Evolutionary conservation across 2,888 invertebrate species (phyloP).

Genomic region (Hesperia comma): DNA sequence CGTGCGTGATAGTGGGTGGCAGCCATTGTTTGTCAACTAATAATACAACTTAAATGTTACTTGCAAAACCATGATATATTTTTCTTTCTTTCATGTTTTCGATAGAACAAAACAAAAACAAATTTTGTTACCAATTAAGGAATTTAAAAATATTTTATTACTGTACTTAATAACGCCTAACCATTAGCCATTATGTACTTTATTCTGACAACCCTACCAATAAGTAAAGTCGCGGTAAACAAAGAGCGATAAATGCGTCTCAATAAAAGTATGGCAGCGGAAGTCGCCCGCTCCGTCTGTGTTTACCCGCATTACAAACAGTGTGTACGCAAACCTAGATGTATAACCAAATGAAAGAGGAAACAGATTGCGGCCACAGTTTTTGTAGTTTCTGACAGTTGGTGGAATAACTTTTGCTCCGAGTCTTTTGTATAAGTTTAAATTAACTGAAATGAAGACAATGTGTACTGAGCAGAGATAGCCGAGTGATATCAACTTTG

Average conservation of each 20-base stretch:
- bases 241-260: conserved; percentile 26
- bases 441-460: not conserved
- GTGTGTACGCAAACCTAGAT: not conserved
- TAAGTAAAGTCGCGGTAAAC: conserved; percentile 21
- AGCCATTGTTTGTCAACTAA: too few relatives aligned
- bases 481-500: too few relatives aligned
- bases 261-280: conserved; percentile 27
- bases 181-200: not conserved
- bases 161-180: too few relatives aligned
- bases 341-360: conserved; percentile 2
- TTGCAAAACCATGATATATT: too few relatives aligned
- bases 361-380: conserved; percentile 6
- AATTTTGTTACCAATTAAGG: too few relatives aligned
- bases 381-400: conserved; percentile 17
- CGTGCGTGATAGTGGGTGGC: too few relatives aligned
- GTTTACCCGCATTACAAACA: conserved; percentile 14
- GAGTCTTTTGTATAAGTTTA: not conserved
- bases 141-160: too few relatives aligned
- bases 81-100: too few relatives aligned
- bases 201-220: conserved; percentile 16
- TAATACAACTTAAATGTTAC: too few relatives aligned
- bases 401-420: not conserved
- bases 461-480: too few relatives aligned
- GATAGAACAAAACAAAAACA: too few relatives aligned
- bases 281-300: not conserved